These are phyloP conservation scores for Phaethon lepturus DNA, from an alignment of 2,113 vertebrate genomes.

Conservation along the genomic window DNA sequence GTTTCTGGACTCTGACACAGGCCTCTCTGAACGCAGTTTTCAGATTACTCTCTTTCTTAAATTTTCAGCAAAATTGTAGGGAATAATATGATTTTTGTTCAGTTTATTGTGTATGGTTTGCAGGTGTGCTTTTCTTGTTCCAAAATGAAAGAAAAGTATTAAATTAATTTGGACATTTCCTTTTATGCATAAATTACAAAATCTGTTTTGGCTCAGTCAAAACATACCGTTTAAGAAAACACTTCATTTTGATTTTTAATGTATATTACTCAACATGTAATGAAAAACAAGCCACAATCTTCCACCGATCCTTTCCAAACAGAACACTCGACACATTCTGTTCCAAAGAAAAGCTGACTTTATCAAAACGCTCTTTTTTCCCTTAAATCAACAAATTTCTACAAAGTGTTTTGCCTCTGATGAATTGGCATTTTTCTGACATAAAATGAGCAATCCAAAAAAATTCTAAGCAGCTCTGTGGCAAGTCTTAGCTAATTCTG, in stretches of 20 bases:
- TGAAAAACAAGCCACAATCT: constrained; percentile 60
- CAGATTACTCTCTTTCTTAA: neutral
- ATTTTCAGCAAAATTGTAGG: neutral
- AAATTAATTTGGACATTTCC: constrained; percentile 10
- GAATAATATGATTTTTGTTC: neutral
- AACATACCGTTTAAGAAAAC: constrained; percentile 51
- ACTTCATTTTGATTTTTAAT: constrained; percentile 64
- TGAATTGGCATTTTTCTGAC: constrained; percentile 67
- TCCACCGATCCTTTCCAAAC: constrained; percentile 35
- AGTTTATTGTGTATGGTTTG: neutral
- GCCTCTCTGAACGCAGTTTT: neutral
- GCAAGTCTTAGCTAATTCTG: constrained; percentile 58
- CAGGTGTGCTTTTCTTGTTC: neutral
- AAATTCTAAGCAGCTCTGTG: constrained; percentile 39
- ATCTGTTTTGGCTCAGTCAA: constrained; percentile 42
- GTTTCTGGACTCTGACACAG: neutral
- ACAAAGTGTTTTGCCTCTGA: constrained; percentile 48
- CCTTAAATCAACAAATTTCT: constrained; percentile 59
- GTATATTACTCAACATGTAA: constrained; percentile 62
- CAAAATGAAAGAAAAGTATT: neutral
- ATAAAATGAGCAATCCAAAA: constrained; percentile 53
- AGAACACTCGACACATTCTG: constrained; percentile 39
- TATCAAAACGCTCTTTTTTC: neutral
- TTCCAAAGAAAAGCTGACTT: constrained; percentile 68
- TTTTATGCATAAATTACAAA: constrained; percentile 39